Conservation (phyloP, 2,113 vertebrate genomes). For the Seriola quinqueradiata region DNA sequence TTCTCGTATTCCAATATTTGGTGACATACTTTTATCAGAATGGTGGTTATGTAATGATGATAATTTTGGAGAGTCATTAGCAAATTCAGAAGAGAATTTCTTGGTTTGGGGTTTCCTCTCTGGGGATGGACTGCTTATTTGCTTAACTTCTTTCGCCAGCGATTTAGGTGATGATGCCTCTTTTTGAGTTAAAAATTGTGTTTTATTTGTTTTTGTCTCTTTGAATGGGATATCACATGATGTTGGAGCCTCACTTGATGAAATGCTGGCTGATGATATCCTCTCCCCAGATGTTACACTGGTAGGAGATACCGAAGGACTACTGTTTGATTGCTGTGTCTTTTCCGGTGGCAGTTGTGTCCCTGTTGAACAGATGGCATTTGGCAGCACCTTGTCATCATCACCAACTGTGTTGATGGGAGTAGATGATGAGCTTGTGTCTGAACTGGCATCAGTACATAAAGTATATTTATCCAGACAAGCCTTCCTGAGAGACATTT, state of each 20-base stretch:
- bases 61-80: slow-evolving; percentile 32
- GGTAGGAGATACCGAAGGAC: slow-evolving; percentile 52
- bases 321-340: slow-evolving; percentile 21
- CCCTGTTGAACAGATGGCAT: slow-evolving; percentile 17
- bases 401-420: slow-evolving; percentile 13
- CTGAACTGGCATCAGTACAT: slow-evolving; percentile 37
- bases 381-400: slow-evolving; percentile 8
- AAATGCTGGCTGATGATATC: slow-evolving; percentile 46
- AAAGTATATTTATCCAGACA: slow-evolving; percentile 66
- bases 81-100: slow-evolving; percentile 7
- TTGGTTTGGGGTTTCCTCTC: slow-evolving; percentile 52
- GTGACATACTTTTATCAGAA: slow-evolving; percentile 30
- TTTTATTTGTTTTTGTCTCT: slow-evolving; percentile 10
- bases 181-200: neutral
- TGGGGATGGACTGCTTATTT: slow-evolving; percentile 53
- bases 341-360: neutral
- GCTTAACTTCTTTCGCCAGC: slow-evolving; percentile 55
- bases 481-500: slow-evolving; percentile 76
- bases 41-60: neutral
- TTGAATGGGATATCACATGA: slow-evolving; percentile 21
- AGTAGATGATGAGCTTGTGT: slow-evolving; percentile 26
- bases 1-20: slow-evolving; percentile 33
- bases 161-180: slow-evolving; percentile 50
- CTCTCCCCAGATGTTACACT: slow-evolving; percentile 66
- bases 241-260: slow-evolving; percentile 54